Evolutionary conservation across 2,888 invertebrate genomes (phyloP).

Genomic region (Polia nebulosa): DNA sequence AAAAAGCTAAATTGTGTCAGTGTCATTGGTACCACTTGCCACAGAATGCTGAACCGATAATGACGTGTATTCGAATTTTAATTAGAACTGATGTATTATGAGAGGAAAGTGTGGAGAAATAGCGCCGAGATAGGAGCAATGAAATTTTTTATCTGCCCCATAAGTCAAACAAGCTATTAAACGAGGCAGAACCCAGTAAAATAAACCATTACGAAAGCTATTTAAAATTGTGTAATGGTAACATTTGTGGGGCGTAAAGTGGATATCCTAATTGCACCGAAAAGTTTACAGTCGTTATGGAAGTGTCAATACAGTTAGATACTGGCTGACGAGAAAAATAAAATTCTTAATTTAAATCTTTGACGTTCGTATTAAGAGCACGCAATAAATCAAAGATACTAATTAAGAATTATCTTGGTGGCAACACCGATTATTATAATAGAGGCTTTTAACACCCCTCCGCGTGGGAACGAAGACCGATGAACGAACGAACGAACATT

Average conservation of each 20-base stretch:
- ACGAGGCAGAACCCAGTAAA: conserved; percentile 37
- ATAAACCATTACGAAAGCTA: conserved; percentile 50
- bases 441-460: conserved; percentile 75
- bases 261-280: conserved; percentile 34
- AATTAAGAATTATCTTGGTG: conserved; percentile 72
- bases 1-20: conserved; percentile 71
- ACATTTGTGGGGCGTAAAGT: conserved; percentile 36
- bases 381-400: conserved; percentile 68
- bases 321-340: conserved; percentile 20
- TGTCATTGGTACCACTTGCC: conserved; percentile 58
- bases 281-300: conserved; percentile 24
- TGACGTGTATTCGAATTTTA: conserved; percentile 46
- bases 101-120: conserved; percentile 34
- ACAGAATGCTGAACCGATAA: conserved; percentile 29
- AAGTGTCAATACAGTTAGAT: conserved; percentile 22
- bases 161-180: conserved; percentile 53
- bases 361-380: conserved; percentile 35
- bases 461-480: conserved; percentile 73
- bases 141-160: conserved; percentile 49
- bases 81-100: conserved; percentile 34
- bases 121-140: conserved; percentile 12
- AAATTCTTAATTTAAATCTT: conserved; percentile 39
- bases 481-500: conserved; percentile 69
- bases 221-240: conserved; percentile 46
- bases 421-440: conserved; percentile 74